Evolutionary conservation across 1,140 invertebrate genomes (phyloP).

Genomic region (Akabosia matsudoensis): DNA sequence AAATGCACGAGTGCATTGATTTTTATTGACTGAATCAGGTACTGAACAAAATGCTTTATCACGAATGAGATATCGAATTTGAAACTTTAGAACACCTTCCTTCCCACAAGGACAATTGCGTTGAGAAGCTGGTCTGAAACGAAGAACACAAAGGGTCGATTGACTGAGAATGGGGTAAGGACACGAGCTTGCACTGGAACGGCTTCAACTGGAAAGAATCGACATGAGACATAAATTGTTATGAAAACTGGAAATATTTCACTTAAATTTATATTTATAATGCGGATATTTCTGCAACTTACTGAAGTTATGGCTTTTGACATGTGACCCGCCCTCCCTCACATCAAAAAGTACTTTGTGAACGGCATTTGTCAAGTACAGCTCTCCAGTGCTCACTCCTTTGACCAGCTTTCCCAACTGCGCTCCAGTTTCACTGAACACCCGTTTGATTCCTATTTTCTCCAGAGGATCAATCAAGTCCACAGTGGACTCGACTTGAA

Average conservation of each 20-base stretch:
- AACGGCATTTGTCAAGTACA: neutral
- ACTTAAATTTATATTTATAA: neutral
- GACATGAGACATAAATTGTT: neutral
- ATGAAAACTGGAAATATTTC: neutral
- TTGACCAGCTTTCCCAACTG: neutral
- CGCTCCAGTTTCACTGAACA: neutral
- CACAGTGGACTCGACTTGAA: neutral
- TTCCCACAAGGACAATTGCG: slow-evolving; percentile 15
- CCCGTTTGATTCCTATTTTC: neutral
- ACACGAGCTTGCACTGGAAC: slow-evolving; percentile 20
- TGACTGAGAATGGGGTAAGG: slow-evolving; percentile 25
- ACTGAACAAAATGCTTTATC: no score
- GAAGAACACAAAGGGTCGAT: slow-evolving; percentile 33
- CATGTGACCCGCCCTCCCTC: neutral
- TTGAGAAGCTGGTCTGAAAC: slow-evolving; percentile 27
- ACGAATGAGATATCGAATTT: no score
- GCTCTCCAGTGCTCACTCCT: neutral
- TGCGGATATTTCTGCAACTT: neutral
- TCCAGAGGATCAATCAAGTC: slow-evolving; percentile 6
- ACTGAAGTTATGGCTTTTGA: neutral
- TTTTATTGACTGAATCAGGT: no score
- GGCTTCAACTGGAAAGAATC: slow-evolving; percentile 28
- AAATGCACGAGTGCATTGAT: no score
- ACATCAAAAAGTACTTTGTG: neutral
- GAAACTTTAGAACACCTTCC: slow-evolving; percentile 16